phyloP scores from a whole-genome alignment of 2,797 vertebrate species.

The Glossophaga mutica region DNA sequence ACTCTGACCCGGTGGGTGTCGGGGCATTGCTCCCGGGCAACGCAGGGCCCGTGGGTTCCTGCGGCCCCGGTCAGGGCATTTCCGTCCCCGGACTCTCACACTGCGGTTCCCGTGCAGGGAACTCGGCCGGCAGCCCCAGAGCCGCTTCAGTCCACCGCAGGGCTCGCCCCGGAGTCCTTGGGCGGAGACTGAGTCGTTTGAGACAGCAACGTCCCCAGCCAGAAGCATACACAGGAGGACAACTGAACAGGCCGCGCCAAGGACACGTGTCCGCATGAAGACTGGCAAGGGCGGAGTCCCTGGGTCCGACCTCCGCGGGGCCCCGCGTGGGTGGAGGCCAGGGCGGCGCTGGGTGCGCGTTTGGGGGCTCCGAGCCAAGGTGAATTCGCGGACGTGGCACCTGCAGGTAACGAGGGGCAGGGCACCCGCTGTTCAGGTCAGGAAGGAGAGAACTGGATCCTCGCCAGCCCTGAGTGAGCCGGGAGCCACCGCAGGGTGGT shows the following conservation, averaged over 20 bases:
- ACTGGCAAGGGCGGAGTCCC: background rate
- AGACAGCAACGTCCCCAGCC: background rate
- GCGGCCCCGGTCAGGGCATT: background rate
- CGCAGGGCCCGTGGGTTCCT: fast-evolving
- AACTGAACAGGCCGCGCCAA: background rate
- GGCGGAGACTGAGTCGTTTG: background rate
- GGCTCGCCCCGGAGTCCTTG: background rate
- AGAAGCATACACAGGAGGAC: background rate
- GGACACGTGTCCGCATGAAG: background rate
- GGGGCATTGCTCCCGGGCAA: background rate
- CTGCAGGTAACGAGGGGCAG: background rate
- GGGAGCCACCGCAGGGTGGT: background rate
- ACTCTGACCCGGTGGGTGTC: background rate
- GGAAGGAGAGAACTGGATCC: background rate
- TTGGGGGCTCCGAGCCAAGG: background rate
- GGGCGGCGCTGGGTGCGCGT: background rate
- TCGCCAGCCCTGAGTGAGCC: background rate
- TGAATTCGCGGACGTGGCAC: background rate
- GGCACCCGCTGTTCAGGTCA: background rate
- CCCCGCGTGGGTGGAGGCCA: background rate
- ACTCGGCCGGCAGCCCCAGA: background rate
- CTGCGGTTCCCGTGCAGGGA: background rate
- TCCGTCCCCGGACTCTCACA: background rate
- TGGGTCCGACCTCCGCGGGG: background rate
- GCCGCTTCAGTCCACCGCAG: background rate